Evolutionary conservation across 2,888 invertebrate species (phyloP), one percentile per base, ranked within the genome.

Genomic region (Gryllus longicercus): DNA sequence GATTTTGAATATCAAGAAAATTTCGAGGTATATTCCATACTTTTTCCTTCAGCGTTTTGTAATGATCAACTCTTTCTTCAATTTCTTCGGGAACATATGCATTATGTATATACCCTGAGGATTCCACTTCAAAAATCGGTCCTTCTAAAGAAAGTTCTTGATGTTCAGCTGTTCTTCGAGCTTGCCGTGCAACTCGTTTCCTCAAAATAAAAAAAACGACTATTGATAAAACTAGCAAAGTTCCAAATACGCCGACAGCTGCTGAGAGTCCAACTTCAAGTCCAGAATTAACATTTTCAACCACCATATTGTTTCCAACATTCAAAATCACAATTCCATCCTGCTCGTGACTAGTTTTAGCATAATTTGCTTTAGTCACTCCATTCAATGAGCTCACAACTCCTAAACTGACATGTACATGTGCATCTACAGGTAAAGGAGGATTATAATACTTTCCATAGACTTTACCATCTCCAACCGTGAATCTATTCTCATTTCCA

Each of bases 371-470:
- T 86, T 91, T 93, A 50, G 90, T 92, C 0, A 91, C 87, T 84
- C 91, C 91, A 84, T 92, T 90, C 81, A 92, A 88, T 51, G 90
- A 90, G 87, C 94, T 94, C 3, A 93, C 91, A 80, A 95, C 89
- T 21, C 94, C 94, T 80, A 94, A 87, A 77, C 93, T 91, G 4
- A 95, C 89, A 83, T 92, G 92, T 83, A 93, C 91, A 83, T 92
- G 90, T 83, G 89, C 87, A 16, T 90, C 89, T 51, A 90, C 86
- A 14, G 90, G 89, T 79, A 97, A 86, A 0, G 94, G 94, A 2
- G 91, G 92, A 88, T 97, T 97, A 83, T 90, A 91, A 85, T 92
- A 96, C 0, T 91, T 91, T 82, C 94, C 93, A 85, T 96, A 94
- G 5, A 88, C 90, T 82, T 88, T 89, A 14, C 91, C 91, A 87